Conservation (phyloP, 2,888 invertebrate species). For the Drosophila picticornis region DNA sequence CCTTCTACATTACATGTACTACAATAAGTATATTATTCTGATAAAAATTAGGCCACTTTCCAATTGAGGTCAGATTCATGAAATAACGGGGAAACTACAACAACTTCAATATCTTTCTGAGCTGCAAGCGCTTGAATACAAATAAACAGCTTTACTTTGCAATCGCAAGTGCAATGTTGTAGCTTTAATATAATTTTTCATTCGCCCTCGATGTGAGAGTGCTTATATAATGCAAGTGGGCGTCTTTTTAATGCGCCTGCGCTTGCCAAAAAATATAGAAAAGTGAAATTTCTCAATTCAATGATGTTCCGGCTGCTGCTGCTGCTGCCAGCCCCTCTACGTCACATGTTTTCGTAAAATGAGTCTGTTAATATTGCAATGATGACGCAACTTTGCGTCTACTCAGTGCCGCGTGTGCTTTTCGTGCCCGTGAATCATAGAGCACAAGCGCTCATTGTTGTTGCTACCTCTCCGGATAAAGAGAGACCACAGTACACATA, state of each 20-base stretch:
- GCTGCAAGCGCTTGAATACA: slow-evolving; percentile 5
- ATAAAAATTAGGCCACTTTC: slow-evolving; percentile 1
- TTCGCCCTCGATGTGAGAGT: slow-evolving; percentile 27
- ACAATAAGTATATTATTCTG: not conserved
- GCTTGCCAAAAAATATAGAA: slow-evolving; percentile 51
- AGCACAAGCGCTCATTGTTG: slow-evolving; percentile 14
- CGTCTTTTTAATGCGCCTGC: slow-evolving; percentile 68
- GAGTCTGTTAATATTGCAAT: slow-evolving; percentile 41
- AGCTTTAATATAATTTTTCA: slow-evolving; percentile 39
- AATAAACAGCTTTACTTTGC: slow-evolving; percentile 2
- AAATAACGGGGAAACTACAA: slow-evolving; percentile 43
- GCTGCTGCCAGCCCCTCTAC: slow-evolving; percentile 32
- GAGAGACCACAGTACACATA: slow-evolving; percentile 36
- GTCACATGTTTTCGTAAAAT: slow-evolving; percentile 52
- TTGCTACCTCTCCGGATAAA: slow-evolving; percentile 26
- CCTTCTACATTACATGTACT: not conserved
- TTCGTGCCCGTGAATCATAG: slow-evolving; percentile 62
- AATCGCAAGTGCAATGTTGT: slow-evolving; percentile 27
- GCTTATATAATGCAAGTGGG: slow-evolving; percentile 76
- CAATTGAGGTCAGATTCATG: slow-evolving; percentile 53
- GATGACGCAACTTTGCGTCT: slow-evolving; percentile 68
- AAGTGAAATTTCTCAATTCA: slow-evolving; percentile 69
- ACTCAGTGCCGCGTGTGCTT: slow-evolving; percentile 72
- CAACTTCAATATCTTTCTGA: slow-evolving; percentile 15
- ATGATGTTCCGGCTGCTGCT: slow-evolving; percentile 8